These are phyloP conservation scores for Xenentodon cancila DNA, from an alignment of 2,797 vertebrate genomes.

Conservation along the genomic window DNA sequence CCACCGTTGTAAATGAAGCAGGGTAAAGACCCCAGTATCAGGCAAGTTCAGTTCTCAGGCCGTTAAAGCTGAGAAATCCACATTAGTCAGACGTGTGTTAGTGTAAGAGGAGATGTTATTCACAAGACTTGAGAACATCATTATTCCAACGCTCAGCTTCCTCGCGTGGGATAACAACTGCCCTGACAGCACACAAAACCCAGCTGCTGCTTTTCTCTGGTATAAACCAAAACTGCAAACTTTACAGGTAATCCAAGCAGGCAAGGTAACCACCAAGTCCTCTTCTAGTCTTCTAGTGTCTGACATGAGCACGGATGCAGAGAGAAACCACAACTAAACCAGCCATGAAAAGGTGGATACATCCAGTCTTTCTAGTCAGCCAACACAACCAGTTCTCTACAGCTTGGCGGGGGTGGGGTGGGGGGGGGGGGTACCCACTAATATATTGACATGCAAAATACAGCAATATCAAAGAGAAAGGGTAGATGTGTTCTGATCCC, in stretches of 20 bases:
- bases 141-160: conserved; percentile 35
- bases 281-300: conserved; percentile 25
- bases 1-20: conserved; percentile 79
- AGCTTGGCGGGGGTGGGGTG: conserved; percentile 32
- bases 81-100: conserved; percentile 49
- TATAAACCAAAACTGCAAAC: conserved; percentile 34
- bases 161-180: conserved; percentile 29
- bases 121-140: conserved; percentile 44
- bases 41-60: conserved; percentile 61
- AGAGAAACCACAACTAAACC: conserved; percentile 34
- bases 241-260: conserved; percentile 35
- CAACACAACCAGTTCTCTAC: conserved; percentile 46
- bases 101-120: conserved; percentile 51
- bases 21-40: conserved; percentile 67
- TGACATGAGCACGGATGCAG: conserved; percentile 38
- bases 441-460: conserved; percentile 74
- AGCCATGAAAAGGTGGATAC: conserved; percentile 39
- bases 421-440: conserved; percentile 46
- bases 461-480: conserved; percentile 67
- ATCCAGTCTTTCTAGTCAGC: conserved; percentile 36
- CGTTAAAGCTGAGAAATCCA: conserved; percentile 46
- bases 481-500: conserved; percentile 42
- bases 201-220: conserved; percentile 46
- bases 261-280: conserved; percentile 24
- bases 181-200: conserved; percentile 54